Base-by-base conservation (phyloP, 2,113 vertebrate genomes). In the Mobula birostris region DNA sequence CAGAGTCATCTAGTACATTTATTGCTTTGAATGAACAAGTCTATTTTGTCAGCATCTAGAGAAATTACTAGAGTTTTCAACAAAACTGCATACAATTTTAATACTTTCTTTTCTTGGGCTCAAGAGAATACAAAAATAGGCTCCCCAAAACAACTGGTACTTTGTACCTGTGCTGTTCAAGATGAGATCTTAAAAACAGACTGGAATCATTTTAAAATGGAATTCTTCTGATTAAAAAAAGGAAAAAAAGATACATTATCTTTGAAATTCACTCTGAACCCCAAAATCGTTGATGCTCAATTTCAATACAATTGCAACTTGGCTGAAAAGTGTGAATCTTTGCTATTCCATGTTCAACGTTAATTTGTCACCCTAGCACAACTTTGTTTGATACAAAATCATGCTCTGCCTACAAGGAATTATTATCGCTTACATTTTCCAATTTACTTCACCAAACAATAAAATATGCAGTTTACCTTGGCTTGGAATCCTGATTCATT, bases 401-500 rank as follows among this genome's bases (percentile, higher is more conserved):
- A 87, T 61, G 27, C 83, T 17, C 58, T 5, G 14, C 9, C 11
- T 15, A 58, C 2, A n/a, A 79, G 12, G 32, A 15, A 93, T 32
- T 93, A 48, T 15, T 93, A 74, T 29, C 48, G 24, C 40, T 56
- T 21, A 74, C 1, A 74, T 14, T 93, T 72, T 12, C 68, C 14
- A 19, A 91, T 90, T 90, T 14, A 88, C 12, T 17, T 48, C 4
- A 8, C n/a, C 32, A 72, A 88, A 24, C 7, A 56, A 11, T 5
- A 27, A 74, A 48, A 92, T 27, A n/a, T 92, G 32, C 9, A 93
- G n/a, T 66, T 95, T 97, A 99, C 98, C 98, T 99, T 99, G 29
- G 98, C 96, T 94, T 99, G 98, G 96, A 99, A 99, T 94, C 98
- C 98, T 32, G 98, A 98, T 94, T 99, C 98, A 96, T 97, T 98